A percentile compares a stretch with the other conserved stretches of the same genome.
These are phyloP conservation scores for Brachypterus glaber DNA, from an alignment of 2,888 invertebrate species.

Conservation along the genomic window DNA sequence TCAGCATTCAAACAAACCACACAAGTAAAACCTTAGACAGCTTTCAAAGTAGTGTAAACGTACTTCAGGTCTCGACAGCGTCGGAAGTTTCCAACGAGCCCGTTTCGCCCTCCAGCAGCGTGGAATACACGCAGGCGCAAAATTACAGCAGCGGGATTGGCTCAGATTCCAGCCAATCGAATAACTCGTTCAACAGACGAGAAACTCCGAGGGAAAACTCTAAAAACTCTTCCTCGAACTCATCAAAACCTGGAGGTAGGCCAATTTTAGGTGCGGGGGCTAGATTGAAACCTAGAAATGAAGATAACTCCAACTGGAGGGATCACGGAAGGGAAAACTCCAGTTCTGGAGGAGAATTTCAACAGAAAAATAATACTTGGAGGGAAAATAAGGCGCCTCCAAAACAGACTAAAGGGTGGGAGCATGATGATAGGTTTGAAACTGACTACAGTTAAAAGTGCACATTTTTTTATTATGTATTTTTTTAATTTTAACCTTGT, in stretches of 20 bases:
- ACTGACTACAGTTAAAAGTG: constrained; percentile 36
- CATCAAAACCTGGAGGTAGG: constrained; percentile 27
- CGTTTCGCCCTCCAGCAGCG: background rate
- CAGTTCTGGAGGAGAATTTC: constrained; percentile 6
- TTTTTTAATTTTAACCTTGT: too few species aligned
- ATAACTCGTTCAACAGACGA: constrained; percentile 11
- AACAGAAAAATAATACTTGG: constrained; percentile 13
- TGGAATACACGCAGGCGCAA: background rate
- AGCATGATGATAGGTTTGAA: constrained; percentile 38
- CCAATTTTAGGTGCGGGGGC: constrained; percentile 37
- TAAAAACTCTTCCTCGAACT: constrained; percentile 11
- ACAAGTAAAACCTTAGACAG: constrained; percentile 31
- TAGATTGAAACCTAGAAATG: constrained; percentile 26
- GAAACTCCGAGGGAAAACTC: constrained; percentile 8
- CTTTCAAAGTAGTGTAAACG: constrained; percentile 35
- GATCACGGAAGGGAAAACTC: constrained; percentile 22
- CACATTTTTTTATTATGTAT: too few species aligned
- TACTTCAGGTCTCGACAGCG: constrained; percentile 32
- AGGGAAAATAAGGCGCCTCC: constrained; percentile 16
- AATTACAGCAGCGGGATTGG: constrained; percentile 12
- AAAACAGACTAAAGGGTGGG: constrained; percentile 33
- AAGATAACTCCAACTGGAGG: constrained; percentile 21
- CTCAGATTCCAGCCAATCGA: constrained; percentile 18
- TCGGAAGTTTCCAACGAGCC: constrained; percentile 12
- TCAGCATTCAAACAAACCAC: constrained; percentile 34